Percentiles rank a stretch among this genome's conserved stretches.
phyloP scores from a whole-genome alignment of 2,797 vertebrate species.

The Parauchenoglanis ngamensis region DNA sequence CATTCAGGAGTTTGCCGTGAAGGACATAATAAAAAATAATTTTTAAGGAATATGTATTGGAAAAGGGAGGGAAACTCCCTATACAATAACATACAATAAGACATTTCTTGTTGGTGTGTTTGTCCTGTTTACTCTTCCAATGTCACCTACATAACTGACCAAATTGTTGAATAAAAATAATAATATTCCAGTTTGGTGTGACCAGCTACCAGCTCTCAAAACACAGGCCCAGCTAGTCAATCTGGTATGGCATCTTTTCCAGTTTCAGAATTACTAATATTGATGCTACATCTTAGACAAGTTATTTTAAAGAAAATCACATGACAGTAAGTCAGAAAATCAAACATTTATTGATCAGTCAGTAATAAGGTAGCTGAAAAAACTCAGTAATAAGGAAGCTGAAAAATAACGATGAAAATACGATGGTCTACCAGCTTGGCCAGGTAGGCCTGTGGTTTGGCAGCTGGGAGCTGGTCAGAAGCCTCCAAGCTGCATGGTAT shows the following conservation, averaged over 20 bases:
- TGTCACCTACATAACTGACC: background rate
- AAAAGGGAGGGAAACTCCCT: background rate
- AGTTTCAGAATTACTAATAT: background rate
- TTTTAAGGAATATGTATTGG: background rate
- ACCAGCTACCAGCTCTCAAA: background rate
- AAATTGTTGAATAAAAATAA: background rate
- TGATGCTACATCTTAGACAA: background rate
- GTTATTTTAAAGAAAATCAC: background rate
- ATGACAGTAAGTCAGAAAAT: background rate
- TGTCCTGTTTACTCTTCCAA: background rate
- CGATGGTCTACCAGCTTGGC: background rate
- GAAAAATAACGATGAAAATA: background rate
- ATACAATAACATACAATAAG: background rate
- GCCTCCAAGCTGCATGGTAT: background rate
- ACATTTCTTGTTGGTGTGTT: background rate
- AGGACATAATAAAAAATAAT: background rate
- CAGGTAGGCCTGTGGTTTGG: background rate
- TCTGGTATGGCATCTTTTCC: background rate
- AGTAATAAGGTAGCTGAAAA: background rate
- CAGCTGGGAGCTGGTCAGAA: background rate
- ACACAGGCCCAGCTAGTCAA: background rate
- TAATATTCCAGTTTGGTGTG: background rate
- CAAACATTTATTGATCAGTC: background rate
- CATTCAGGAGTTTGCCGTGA: background rate
- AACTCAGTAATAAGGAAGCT: background rate